phyloP scores from a whole-genome alignment of 2,888 invertebrate genomes.

The Trichogramma dendrolimi region DNA sequence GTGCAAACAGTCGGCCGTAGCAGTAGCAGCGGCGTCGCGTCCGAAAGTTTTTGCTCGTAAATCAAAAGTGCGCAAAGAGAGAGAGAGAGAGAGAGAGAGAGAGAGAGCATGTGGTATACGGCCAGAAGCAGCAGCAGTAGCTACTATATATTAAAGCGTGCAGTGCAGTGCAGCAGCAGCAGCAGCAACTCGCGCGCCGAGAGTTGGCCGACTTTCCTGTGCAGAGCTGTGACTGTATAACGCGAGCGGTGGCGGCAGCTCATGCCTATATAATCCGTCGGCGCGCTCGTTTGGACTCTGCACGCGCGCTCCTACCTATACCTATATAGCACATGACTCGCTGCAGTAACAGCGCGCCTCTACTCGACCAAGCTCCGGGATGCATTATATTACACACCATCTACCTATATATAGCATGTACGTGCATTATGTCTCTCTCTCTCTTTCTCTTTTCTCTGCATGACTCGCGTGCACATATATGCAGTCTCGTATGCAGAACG shows the following conservation, averaged over 20 bases:
- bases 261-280: too few species aligned
- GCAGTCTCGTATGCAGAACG: too few species aligned
- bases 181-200: neutral
- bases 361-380: neutral
- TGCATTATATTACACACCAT: too few species aligned
- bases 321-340: too few species aligned
- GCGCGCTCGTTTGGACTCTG: too few species aligned
- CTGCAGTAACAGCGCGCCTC: neutral
- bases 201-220: constrained; percentile 19
- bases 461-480: too few species aligned
- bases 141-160: constrained; percentile 27
- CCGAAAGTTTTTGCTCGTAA: constrained; percentile 44
- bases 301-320: too few species aligned
- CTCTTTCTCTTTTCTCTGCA: too few species aligned
- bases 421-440: too few species aligned
- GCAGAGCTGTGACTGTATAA: too few species aligned
- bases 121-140: constrained; percentile 12
- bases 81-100: constrained; percentile 28
- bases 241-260: too few species aligned
- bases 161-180: constrained; percentile 13
- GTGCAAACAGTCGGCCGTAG: constrained; percentile 11
- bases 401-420: too few species aligned
- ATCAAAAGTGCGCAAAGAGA: constrained; percentile 36
- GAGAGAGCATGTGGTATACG: constrained; percentile 29
- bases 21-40: constrained; percentile 36